Evolutionary conservation across 1,140 invertebrate genomes (phyloP).

Genomic region (Adoxophyes honmai): DNA sequence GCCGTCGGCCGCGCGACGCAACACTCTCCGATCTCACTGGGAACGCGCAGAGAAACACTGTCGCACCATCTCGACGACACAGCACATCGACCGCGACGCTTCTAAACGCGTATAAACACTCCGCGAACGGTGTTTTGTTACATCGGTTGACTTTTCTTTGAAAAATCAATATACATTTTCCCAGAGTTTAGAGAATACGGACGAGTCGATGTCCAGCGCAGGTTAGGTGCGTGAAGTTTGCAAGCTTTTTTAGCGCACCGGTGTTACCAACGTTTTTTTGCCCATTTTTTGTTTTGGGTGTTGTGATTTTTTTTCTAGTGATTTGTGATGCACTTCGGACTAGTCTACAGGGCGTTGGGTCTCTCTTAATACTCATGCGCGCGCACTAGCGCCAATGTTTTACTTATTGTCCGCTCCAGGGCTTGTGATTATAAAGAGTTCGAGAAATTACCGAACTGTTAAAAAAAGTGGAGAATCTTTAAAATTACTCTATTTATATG

Average conservation of each 20-base stretch:
- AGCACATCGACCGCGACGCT: constrained; percentile 67
- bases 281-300: constrained; percentile 75
- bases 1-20: constrained; percentile 68
- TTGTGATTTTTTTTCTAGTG: constrained; percentile 74
- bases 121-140: constrained; percentile 76
- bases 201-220: constrained; percentile 79
- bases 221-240: constrained; percentile 78
- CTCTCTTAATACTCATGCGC: constrained; percentile 52
- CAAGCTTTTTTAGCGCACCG: constrained; percentile 78
- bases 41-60: constrained; percentile 66
- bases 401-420: not conserved
- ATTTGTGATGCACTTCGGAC: constrained; percentile 67
- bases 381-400: constrained; percentile 47
- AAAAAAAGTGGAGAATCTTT: no score
- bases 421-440: no score
- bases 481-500: no score
- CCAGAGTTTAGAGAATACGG: constrained; percentile 72
- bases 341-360: constrained; percentile 52
- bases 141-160: constrained; percentile 78
- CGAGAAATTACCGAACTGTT: no score
- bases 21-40: constrained; percentile 72
- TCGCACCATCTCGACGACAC: constrained; percentile 72
- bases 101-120: constrained; percentile 73
- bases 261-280: constrained; percentile 79
- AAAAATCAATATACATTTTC: constrained; percentile 79